Base-by-base conservation (phyloP, 2,888 invertebrate genomes). In the Lysandra bellargus region DNA sequence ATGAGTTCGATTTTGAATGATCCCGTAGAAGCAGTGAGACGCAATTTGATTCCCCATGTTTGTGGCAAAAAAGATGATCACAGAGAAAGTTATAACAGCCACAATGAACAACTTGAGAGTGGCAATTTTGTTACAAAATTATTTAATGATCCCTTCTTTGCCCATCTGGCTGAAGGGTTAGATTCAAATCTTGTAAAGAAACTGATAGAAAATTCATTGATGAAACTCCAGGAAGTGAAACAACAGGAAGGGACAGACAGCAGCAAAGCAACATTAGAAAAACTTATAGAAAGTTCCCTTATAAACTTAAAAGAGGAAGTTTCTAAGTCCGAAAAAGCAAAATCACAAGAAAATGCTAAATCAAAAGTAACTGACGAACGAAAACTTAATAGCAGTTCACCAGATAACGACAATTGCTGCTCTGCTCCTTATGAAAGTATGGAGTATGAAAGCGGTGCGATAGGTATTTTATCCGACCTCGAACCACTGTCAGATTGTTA, bases 401-500 rank as follows among this genome's bases (percentile, higher is more conserved):
- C 85, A 86, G 92, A 92, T 82, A 91, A 89, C 83, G 90, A 95
- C 82, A 96, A 95, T 87, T 94, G 95, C 92, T 95, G 95, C 92
- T 96, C 96, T 85, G 96, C 96, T 88, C 96, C 96, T 90, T 97
- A 97, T 91, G 97, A 97, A 92, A 94, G 96, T 89, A 96, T 97
- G 93, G 97, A 97, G 92, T 96, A 96, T 82, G 96, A 96, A 87
- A 95, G 95, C 89, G 95, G 95, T 88, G 88, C 90, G 85, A 89
- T 91, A 85, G 94, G 94, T 87, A 89, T 92, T 88, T 94, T 94
- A 88, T 95, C 94, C 85, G 95, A 95, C 87, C 90, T 90, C 82
- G 95, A 95, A 87, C 95, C 94, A 82, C 95, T 96, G 88, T 97
- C 97, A 44, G 97, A 97, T 86, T 97, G 96, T 88, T 97, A 97